Base-by-base conservation (phyloP, 1,140 invertebrate genomes). In the Teleogryllus occipitalis region DNA sequence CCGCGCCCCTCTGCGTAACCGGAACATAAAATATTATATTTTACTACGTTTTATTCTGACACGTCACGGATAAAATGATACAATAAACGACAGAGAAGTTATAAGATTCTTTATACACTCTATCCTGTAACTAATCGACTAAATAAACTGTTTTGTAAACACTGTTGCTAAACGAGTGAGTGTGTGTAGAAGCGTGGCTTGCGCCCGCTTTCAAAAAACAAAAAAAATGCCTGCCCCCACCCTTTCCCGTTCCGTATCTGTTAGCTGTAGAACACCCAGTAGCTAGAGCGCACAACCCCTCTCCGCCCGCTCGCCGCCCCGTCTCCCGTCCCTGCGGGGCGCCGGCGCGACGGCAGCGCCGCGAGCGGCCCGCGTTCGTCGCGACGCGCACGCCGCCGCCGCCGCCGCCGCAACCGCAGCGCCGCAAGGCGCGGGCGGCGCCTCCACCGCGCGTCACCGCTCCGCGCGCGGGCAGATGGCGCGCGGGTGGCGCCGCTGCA, bases 41-140 rank as follows among this genome's bases (percentile, higher is more conserved):
- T 65, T 65, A 65, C 54, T 65, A 65, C 54, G 54, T 65, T 65
- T 54, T 65, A 65, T 65, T 65, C 54, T 65, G 54, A 65, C 54
- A 65, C 54, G 54, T 65, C 54, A 65, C 54, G 54, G 54, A 65
- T 65, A 65, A 65, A 65, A 65, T 2, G 54, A 65, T 65, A 65
- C 54, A 65, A 65, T 65, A 65, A 65, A 65, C 18, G 54, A 65
- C 54, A 65, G 54, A 65, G 18, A 65, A 65, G 54, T 65, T 65
- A 65, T 65, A 65, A 65, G 54, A 65, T 65, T 65, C 54, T 65
- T 65, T 65, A 65, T 65, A 65, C 27, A 39, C 54, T 65, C 54
- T 65, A 65, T 18, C 54, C 54, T 65, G 54, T 65, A 65, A 65
- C 54, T 65, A 65, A 65, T 65, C 54, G 10, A 65, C 54, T 65